phyloP scores from a whole-genome alignment of 2,888 invertebrate species.

The Agrochola lota region DNA sequence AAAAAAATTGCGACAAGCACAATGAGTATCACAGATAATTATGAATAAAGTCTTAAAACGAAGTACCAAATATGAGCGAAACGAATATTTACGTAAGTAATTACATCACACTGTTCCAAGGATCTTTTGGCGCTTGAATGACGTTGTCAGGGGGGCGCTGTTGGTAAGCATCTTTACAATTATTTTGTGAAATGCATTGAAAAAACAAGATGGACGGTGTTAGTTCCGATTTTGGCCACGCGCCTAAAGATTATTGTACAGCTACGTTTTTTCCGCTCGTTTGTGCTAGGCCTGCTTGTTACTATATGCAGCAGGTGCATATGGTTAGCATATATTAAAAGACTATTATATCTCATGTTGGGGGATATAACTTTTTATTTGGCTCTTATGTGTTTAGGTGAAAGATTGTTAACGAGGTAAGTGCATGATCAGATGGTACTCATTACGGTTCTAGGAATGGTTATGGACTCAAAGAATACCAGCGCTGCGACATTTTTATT shows the following conservation, averaged over 20 bases:
- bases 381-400: conserved; percentile 34
- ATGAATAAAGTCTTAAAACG: not conserved
- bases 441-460: conserved; percentile 7
- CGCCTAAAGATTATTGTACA: not conserved
- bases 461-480: no score
- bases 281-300: conserved; percentile 14
- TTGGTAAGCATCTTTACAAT: not conserved
- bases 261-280: not conserved
- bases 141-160: not conserved
- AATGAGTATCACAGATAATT: no score
- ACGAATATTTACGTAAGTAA: not conserved
- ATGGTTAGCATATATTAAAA: conserved; percentile 76
- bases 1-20: no score
- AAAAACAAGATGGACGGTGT: not conserved
- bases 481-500: no score
- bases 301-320: conserved; percentile 68
- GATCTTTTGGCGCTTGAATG: not conserved
- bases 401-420: conserved; percentile 46
- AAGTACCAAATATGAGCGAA: not conserved
- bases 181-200: not conserved
- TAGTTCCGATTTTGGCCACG: not conserved
- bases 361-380: conserved; percentile 61
- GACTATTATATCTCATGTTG: conserved; percentile 55
- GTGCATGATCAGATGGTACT: conserved; percentile 30
- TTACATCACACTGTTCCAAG: not conserved